These are phyloP conservation scores for Mohoua ochrocephala DNA, from an alignment of 2,113 vertebrate species.

Conservation along the genomic window DNA sequence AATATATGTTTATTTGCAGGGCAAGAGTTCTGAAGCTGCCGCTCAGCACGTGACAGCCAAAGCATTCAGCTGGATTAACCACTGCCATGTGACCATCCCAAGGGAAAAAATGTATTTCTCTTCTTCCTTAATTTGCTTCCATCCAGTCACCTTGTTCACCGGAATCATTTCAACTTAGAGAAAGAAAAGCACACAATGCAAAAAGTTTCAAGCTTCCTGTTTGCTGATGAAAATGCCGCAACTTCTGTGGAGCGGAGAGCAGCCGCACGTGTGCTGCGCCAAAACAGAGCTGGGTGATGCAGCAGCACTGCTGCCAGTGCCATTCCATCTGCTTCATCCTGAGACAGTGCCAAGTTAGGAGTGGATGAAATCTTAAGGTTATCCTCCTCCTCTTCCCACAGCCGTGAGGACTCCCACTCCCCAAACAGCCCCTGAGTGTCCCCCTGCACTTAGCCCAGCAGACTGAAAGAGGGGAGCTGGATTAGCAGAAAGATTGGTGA, in stretches of 20 bases:
- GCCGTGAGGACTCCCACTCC: neutral
- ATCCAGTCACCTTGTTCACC: neutral
- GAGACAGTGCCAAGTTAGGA: neutral
- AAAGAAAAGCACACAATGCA: neutral
- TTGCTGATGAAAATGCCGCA: neutral
- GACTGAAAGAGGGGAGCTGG: conserved; percentile 74
- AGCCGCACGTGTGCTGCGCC: neutral
- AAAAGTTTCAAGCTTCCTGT: neutral
- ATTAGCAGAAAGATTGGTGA: conserved; percentile 76
- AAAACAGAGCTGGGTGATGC: neutral
- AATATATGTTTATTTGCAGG: neutral
- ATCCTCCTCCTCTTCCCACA: neutral
- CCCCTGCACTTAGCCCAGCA: conserved; percentile 66
- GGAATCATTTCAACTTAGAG: neutral
- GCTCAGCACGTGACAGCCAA: neutral
- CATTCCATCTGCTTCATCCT: neutral
- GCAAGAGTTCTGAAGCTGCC: neutral
- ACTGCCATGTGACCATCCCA: neutral
- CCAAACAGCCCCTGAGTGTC: neutral
- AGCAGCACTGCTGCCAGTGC: neutral
- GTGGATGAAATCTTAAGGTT: neutral
- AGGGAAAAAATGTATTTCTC: neutral
- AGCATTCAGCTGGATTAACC: neutral
- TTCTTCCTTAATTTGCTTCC: neutral
- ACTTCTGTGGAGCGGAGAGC: neutral